Evolutionary conservation across 1,140 invertebrate genomes (phyloP).

Genomic region (Teleopsis dalmanni): DNA sequence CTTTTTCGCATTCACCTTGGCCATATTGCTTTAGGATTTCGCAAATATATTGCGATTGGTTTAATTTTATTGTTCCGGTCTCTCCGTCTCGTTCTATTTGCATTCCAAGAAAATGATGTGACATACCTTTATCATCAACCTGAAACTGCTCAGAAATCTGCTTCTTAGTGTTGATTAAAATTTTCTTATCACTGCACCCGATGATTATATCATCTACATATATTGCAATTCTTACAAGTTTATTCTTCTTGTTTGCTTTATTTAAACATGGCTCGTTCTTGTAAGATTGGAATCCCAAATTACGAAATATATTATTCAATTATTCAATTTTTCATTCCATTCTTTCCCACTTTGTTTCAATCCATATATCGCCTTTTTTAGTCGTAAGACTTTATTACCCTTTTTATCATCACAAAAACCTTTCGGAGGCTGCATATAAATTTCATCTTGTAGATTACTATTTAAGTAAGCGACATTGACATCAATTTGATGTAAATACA

Average conservation of each 20-base stretch:
- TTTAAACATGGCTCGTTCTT: slow-evolving; percentile 34
- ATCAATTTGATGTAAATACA: slow-evolving; percentile 37
- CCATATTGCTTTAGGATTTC: slow-evolving; percentile 22
- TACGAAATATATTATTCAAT: slow-evolving; percentile 20
- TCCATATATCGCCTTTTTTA: slow-evolving; percentile 41
- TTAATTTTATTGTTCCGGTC: slow-evolving; percentile 22
- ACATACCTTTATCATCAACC: slow-evolving; percentile 25
- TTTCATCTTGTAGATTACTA: slow-evolving; percentile 37
- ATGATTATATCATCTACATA: slow-evolving; percentile 31
- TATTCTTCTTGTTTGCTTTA: background rate
- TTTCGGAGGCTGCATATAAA: slow-evolving; percentile 41
- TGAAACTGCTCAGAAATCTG: slow-evolving; percentile 26
- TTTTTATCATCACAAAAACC: slow-evolving; percentile 7
- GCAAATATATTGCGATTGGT: slow-evolving; percentile 21
- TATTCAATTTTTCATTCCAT: slow-evolving; percentile 29
- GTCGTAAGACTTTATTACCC: slow-evolving; percentile 20
- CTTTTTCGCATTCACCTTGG: slow-evolving; percentile 5
- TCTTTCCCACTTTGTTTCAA: slow-evolving; percentile 34
- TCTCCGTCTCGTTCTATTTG: slow-evolving; percentile 19
- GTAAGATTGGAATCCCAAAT: slow-evolving; percentile 17
- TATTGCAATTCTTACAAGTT: background rate
- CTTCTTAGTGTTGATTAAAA: slow-evolving; percentile 14
- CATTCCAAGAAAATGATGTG: slow-evolving; percentile 32
- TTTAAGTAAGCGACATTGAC: slow-evolving; percentile 31
- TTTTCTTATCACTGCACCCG: slow-evolving; percentile 9